Base-by-base conservation (phyloP, 2,113 vertebrate species). In the Cercopithecus mona region DNA sequence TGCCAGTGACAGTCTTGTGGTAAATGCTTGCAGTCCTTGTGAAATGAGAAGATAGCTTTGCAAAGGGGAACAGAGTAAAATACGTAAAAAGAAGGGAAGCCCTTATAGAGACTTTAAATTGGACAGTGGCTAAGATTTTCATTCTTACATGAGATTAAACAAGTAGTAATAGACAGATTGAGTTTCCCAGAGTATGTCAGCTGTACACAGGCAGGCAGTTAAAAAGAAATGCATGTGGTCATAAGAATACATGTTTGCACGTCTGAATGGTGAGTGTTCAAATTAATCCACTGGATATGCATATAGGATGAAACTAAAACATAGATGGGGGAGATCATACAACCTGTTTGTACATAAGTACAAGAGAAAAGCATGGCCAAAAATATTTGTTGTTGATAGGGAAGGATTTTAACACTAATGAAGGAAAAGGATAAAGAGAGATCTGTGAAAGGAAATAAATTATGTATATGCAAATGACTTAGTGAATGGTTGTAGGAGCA, bases 381-480 rank as follows among this genome's bases (percentile, higher is more conserved):
- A 86, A 72, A 79, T 55, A 72, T 88, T 81, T 95, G 55, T 70
- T 43, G 18, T 88, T 73, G 25, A 72, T 82, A 89, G 75, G 30
- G 55, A 64, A 88, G 52, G 10, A 80, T 40, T 45, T 96, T 91
- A 89, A 88, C 50, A 50, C 22, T 79, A 45, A 76, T 95, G 76
- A 85, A 92, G 68, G 61, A 79, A 52, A 92, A 91, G 23, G n/a
- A 72, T 94, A 92, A 95, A 88, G 92, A 70, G 25, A 93, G 30
- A 94, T 73, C 79, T 94, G 23, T 75, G 88, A 83, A 93, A 94
- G 81, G 66, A 95, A 97, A 68, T 93, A 92, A 97, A 32, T 97
- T 93, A 92, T 76, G 93, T 81, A 93, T 2, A 83, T 88, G 27
- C 73, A 95, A 92, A 96, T 96, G 91, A 88, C 73, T 96, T 88